A percentile compares a stretch with the other conserved stretches of the same genome.
These are phyloP conservation scores for Aphidius ervi DNA, from an alignment of 1,140 invertebrate genomes.

Conservation along the genomic window DNA sequence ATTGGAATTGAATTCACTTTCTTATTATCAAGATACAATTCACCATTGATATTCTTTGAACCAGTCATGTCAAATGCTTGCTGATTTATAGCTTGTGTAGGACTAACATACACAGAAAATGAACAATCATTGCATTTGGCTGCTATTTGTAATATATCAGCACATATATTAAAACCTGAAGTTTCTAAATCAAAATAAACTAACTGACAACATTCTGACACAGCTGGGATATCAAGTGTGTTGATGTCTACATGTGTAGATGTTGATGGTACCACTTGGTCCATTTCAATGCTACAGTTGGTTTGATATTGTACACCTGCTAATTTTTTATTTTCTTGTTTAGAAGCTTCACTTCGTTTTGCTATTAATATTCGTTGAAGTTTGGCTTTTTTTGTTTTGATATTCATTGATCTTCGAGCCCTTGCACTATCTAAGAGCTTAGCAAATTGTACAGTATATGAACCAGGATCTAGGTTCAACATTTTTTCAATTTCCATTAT, in stretches of 20 bases:
- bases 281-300: constrained; percentile 3
- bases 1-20: constrained; percentile 16
- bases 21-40: constrained; percentile 24
- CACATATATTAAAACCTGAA: constrained; percentile 17
- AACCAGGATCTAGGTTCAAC: constrained; percentile 11
- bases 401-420: neutral
- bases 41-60: constrained; percentile 20
- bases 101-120: constrained; percentile 26
- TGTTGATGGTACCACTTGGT: constrained; percentile 8
- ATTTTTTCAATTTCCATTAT: constrained; percentile 17
- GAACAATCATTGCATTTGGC: constrained; percentile 18
- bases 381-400: neutral
- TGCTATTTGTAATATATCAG: constrained; percentile 29
- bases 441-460: constrained; percentile 17
- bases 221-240: neutral
- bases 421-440: neutral
- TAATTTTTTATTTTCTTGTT: constrained; percentile 4
- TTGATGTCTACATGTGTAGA: neutral
- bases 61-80: constrained; percentile 22
- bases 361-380: neutral
- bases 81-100: constrained; percentile 20
- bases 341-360: neutral
- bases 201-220: neutral
- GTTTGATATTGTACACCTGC: constrained; percentile 8
- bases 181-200: constrained; percentile 23